Percentiles rank a stretch among this genome's conserved stretches.
phyloP scores from a whole-genome alignment of 2,797 vertebrate species.

The Microchirus variegatus region DNA sequence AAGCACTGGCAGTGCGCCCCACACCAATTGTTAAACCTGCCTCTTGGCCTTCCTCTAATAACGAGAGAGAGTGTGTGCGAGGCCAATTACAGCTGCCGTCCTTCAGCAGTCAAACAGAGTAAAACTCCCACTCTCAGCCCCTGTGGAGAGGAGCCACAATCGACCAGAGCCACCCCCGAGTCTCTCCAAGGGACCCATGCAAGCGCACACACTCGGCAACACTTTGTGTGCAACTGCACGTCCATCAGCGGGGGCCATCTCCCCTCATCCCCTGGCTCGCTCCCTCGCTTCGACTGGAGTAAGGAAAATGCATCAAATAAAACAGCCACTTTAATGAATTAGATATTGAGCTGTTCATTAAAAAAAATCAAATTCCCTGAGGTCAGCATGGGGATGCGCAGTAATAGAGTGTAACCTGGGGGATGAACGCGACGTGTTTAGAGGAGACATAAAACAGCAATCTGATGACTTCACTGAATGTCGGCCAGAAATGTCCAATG shows the following conservation, averaged over 20 bases:
- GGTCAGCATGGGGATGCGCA: constrained; percentile 76
- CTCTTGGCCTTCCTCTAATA: constrained; percentile 73
- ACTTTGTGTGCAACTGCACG: constrained; percentile 43
- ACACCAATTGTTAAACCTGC: constrained; percentile 66
- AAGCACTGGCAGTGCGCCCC: constrained; percentile 51
- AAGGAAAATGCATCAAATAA: constrained; percentile 81
- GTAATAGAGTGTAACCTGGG: constrained; percentile 65
- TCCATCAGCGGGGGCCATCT: constrained; percentile 59
- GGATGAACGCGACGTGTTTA: constrained; percentile 62
- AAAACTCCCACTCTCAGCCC: constrained; percentile 67
- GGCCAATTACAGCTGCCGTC: constrained; percentile 75
- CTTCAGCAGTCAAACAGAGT: constrained; percentile 69
- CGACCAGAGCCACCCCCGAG: constrained; percentile 56
- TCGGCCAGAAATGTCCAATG: constrained; percentile 50
- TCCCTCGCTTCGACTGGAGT: constrained; percentile 84
- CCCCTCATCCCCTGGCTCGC: constrained; percentile 68
- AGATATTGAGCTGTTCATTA: constrained; percentile 86
- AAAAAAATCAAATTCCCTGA: constrained; percentile 76
- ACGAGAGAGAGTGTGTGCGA: constrained; percentile 58
- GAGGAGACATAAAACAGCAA: constrained; percentile 67
- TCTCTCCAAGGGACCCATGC: constrained; percentile 60
- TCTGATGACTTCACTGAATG: constrained; percentile 72
- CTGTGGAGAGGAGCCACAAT: constrained; percentile 64
- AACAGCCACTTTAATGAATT: constrained; percentile 87
- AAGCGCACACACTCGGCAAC: constrained; percentile 37